Percentiles rank a stretch among this genome's conserved stretches.
These are phyloP conservation scores for Agapornis roseicollis DNA, from an alignment of 2,113 vertebrate species.

Conservation along the genomic window DNA sequence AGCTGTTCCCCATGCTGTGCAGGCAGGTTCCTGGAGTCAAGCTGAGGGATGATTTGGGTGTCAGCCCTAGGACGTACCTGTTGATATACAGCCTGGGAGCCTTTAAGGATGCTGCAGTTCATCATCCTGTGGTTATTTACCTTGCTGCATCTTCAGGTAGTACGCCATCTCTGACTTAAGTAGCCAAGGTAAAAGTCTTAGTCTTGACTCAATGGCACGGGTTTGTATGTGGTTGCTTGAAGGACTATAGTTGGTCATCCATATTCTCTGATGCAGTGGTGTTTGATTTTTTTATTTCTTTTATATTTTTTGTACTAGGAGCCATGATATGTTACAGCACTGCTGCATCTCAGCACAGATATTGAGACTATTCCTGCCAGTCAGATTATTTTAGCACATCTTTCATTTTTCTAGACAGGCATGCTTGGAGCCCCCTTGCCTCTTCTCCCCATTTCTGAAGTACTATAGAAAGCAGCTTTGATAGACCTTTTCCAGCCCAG, in stretches of 20 bases:
- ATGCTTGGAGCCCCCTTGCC: not conserved
- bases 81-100: not conserved
- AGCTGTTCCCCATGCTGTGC: not conserved
- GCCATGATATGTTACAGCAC: not conserved
- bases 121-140: not conserved
- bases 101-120: not conserved
- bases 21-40: not conserved
- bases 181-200: not conserved
- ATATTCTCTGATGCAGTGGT: not conserved
- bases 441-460: not conserved
- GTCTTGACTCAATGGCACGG: fast-evolving
- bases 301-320: not conserved
- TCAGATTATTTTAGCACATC: not conserved
- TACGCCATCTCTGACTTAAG: not conserved
- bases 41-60: not conserved
- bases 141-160: not conserved
- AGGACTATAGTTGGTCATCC: not conserved
- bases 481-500: not conserved
- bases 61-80: not conserved
- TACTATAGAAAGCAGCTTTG: not conserved
- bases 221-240: not conserved
- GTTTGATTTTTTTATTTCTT: not conserved
- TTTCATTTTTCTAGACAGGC: not conserved
- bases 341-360: not conserved
- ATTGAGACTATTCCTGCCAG: not conserved